Percentiles rank a stretch among this genome's conserved stretches.
Evolutionary conservation across 1,140 invertebrate genomes (phyloP).

Genomic region (Mylabris phalerata): DNA sequence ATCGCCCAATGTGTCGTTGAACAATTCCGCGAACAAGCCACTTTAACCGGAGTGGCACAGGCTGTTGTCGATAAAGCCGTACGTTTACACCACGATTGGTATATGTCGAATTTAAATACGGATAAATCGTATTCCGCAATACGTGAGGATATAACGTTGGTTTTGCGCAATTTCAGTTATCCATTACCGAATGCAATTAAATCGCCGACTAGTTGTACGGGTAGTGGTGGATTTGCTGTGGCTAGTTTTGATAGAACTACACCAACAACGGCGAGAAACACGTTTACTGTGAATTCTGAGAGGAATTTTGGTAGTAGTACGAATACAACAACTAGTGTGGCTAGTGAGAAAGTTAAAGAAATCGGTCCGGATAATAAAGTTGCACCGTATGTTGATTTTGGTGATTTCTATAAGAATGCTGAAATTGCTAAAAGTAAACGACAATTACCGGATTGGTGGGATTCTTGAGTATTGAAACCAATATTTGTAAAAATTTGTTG

Average conservation of each 20-base stretch:
- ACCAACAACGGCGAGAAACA: slow-evolving; percentile 23
- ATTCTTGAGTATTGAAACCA: slow-evolving; percentile 15
- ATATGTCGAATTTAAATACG: slow-evolving; percentile 54
- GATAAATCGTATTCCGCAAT: slow-evolving; percentile 46
- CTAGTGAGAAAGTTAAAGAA: slow-evolving; percentile 24
- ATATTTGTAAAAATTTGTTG: slow-evolving; percentile 4
- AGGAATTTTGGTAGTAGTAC: slow-evolving; percentile 25
- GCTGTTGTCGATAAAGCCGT: slow-evolving; percentile 81
- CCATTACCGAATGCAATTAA: slow-evolving; percentile 58
- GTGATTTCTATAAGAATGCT: slow-evolving; percentile 72
- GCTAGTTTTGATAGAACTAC: slow-evolving; percentile 20
- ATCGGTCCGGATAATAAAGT: slow-evolving; percentile 44
- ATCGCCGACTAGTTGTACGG: slow-evolving; percentile 50
- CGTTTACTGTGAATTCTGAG: slow-evolving; percentile 29
- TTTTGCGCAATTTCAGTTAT: slow-evolving; percentile 84
- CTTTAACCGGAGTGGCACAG: slow-evolving; percentile 76
- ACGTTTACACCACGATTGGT: slow-evolving; percentile 74
- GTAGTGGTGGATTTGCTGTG: slow-evolving; percentile 37
- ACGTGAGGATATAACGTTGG: slow-evolving; percentile 73
- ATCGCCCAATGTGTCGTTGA: slow-evolving; percentile 72
- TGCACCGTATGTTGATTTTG: slow-evolving; percentile 80
- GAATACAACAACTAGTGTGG: slow-evolving; percentile 33
- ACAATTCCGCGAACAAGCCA: slow-evolving; percentile 72
- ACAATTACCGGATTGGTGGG: slow-evolving; percentile 26
- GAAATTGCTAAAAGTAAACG: slow-evolving; percentile 30